Conservation (phyloP, 2,113 vertebrate species). For the Etia nguti region DNA sequence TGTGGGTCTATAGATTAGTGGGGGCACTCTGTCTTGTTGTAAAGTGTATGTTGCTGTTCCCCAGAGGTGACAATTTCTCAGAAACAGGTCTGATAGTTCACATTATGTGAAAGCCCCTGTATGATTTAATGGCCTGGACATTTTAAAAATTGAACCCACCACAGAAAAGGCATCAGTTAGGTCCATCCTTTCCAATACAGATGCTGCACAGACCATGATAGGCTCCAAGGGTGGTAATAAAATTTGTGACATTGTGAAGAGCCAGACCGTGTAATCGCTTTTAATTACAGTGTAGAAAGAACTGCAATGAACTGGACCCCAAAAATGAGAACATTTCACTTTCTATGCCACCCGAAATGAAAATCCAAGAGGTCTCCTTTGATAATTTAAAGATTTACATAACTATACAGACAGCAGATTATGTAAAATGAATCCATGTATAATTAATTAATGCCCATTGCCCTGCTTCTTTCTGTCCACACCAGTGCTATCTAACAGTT, state of each 20-base stretch:
- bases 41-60: neutral
- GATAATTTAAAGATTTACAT: slow-evolving; percentile 22
- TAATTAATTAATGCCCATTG: neutral
- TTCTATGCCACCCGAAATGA: neutral
- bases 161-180: neutral
- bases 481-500: neutral
- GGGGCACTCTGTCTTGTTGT: neutral
- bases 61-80: neutral
- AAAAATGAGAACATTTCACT: neutral
- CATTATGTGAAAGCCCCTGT: neutral
- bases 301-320: neutral
- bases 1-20: neutral
- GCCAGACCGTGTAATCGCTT: neutral
- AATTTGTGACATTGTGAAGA: neutral
- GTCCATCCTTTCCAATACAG: neutral
- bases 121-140: neutral
- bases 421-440: neutral
- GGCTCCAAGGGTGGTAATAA: neutral
- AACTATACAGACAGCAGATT: neutral
- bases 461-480: neutral
- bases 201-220: neutral
- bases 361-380: neutral
- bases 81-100: neutral
- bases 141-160: slow-evolving; percentile 1
- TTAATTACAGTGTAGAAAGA: neutral